Percentiles rank a stretch among this genome's conserved stretches.
These are phyloP conservation scores for Argentina silus DNA, from an alignment of 2,797 vertebrate genomes.

Conservation along the genomic window DNA sequence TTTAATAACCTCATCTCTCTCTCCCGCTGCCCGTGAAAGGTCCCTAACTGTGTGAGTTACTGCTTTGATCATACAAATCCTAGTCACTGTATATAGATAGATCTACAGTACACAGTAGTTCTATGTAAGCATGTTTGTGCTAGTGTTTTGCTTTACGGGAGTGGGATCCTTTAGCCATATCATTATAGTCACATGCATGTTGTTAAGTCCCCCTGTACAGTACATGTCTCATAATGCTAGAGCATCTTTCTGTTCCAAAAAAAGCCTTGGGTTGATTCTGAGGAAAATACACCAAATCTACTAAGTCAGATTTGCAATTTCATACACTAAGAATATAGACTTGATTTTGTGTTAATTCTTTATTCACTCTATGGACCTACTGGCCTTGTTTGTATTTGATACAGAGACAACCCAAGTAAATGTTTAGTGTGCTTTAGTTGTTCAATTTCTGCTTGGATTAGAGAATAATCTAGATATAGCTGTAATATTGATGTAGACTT, in stretches of 20 bases:
- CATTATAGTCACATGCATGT: background rate
- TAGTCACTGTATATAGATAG: slow-evolving; percentile 43
- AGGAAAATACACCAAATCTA: background rate
- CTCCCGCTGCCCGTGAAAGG: slow-evolving; percentile 59
- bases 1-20: slow-evolving; percentile 35
- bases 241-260: background rate
- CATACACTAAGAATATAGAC: background rate
- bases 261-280: background rate
- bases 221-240: background rate
- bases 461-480: too few relatives aligned
- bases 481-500: too few relatives aligned
- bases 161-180: background rate
- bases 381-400: background rate
- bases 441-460: background rate
- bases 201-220: background rate
- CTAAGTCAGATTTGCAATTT: background rate
- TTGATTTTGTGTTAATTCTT: background rate
- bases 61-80: slow-evolving; percentile 14
- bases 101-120: background rate
- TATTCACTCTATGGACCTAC: background rate
- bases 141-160: background rate
- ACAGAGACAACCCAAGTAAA: background rate
- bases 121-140: background rate
- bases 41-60: slow-evolving; percentile 58
- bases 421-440: background rate